These are phyloP conservation scores for Brienomyrus brachyistius DNA, from an alignment of 2,113 vertebrate species.

Conservation along the genomic window DNA sequence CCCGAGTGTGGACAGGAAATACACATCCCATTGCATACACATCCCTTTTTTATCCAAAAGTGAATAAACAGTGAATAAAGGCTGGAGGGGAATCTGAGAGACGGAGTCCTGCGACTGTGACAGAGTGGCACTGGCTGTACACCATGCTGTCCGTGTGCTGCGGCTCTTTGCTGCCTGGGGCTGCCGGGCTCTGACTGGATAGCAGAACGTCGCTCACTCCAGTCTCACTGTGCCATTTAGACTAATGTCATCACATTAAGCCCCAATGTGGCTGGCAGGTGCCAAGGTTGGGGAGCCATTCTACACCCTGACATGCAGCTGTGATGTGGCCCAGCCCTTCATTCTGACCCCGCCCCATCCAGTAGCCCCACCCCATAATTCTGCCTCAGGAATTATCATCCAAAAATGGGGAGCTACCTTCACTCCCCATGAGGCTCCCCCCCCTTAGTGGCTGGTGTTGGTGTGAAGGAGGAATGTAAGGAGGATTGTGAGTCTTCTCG, in stretches of 20 bases:
- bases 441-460: background rate
- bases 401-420: background rate
- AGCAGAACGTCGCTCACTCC: background rate
- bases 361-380: background rate
- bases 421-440: background rate
- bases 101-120: background rate
- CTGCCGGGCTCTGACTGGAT: background rate
- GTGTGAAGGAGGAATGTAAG: background rate
- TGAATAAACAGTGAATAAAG: background rate
- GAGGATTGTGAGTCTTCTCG: background rate
- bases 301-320: background rate
- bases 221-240: background rate
- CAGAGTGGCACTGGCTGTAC: background rate
- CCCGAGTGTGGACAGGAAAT: background rate
- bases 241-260: background rate
- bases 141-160: background rate
- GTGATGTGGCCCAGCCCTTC: background rate
- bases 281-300: constrained; percentile 4
- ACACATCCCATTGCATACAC: background rate
- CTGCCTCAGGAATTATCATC: background rate
- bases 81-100: background rate
- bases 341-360: background rate
- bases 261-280: background rate
- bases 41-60: background rate
- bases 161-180: background rate